Base-by-base conservation (phyloP, 2,113 vertebrate species). In the Alexandromys fortis region DNA sequence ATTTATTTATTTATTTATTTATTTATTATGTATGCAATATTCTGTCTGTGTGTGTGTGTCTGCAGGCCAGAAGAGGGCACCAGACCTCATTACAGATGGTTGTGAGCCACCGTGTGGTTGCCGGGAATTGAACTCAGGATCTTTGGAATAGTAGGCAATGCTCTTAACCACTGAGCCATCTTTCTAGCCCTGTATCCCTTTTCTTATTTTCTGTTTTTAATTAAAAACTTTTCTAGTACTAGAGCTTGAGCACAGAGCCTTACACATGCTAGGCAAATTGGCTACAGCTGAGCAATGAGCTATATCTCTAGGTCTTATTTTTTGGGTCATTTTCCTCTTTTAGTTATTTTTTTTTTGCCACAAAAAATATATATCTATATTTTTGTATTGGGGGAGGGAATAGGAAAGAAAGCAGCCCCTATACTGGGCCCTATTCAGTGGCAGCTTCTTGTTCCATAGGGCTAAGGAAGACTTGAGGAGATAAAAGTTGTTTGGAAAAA, bases 401-500 rank as follows among this genome's bases (percentile, higher is more conserved):
- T 91, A 95, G 86, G 96, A 96, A 97, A 95, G 52, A 87, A 97
- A 96, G 88, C 70, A 97, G 95, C 97, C 96, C 95, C 95, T 97
- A 91, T 87, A 78, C 82, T 97, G 97, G 97, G 95, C 95, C 94
- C 97, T 97, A 96, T 75, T 96, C 89, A 96, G 86, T 96, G 97
- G 96, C 92, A 97, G 96, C 95, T 97, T 97, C 97, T 97, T 96
- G 95, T 95, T 97, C 96, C 97, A 96, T 91, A 94, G 92, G 82
- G 68, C 96, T 97, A 97, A 97, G 95, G 96, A 97, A 97, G 98
- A 93, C 97, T 97, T 97, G 95, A 98, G 95, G 95, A 98, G 97
- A 98, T 98, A 97, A 98, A 98, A 97, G 97, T 97, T 98, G 97
- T 97, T 97, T 98, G 98, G 82, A 96, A 97, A 97, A 97, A 86